Base-by-base conservation (phyloP, 2,113 vertebrate species). In the human region DNA sequence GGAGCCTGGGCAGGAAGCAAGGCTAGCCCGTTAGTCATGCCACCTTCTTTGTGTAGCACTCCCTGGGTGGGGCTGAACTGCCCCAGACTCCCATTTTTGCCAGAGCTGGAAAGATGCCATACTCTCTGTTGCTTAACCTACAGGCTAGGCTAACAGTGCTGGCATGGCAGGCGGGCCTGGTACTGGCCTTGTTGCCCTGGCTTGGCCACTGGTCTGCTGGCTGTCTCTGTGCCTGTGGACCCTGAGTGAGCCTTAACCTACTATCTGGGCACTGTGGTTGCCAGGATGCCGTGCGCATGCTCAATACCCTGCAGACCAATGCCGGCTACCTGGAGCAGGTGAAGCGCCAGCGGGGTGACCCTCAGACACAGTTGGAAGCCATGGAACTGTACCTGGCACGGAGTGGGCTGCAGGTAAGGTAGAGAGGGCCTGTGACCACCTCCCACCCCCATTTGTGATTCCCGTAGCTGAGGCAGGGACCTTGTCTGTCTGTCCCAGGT, bases 291-390 rank as follows among this genome's bases (percentile, higher is more conserved):
- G 97, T 99, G n/a, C 99, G 98, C 84, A 99, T 99, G 9, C 99
- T 99, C 48, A 99, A 99, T 98, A 99, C 99, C 0, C 98, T 99
- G 18, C 99, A 99, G 98, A 99, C 99, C 90, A 99, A 99, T 0
- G 99, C 99, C 94, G 98, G 98, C 55, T 98, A 98, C 78, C 98
- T 99, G 98, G 99, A 99, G 89, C 99, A 99, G 98, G 99, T 99
- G 30, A 99, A 99, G 30, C 97, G 98, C 6, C 99, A 99, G 87
- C 98, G 99, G 0, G 97, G 99, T 0, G 97, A 99, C 64, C 99
- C 99, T 11, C 98, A 98, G 96, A 89, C 97, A 14, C 99, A 99
- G 98, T 98, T 99, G 64, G 99, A 99, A 79, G 99, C 99, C 89
- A 99, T 99, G 99, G 97, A 43, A 57, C 97, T 96, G 8, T 99